phyloP scores from a whole-genome alignment of 2,113 vertebrate species.

The Nanorana parkeri region DNA sequence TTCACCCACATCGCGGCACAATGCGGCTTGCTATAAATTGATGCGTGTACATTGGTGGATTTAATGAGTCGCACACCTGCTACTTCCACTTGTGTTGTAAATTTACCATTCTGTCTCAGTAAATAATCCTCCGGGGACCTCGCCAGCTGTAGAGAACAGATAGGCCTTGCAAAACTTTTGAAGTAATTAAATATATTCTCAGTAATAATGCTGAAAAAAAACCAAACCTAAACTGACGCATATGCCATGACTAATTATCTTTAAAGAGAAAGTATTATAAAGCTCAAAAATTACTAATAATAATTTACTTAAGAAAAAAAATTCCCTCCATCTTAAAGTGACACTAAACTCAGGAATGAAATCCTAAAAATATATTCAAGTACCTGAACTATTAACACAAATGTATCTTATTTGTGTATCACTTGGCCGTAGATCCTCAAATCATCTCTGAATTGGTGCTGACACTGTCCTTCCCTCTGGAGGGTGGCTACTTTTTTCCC shows the following conservation, averaged over 20 bases:
- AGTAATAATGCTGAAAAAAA: neutral
- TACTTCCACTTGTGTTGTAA: neutral
- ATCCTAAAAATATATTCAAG: too few relatives aligned
- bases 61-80: constrained; percentile 39
- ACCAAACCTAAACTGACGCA: neutral
- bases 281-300: too few relatives aligned
- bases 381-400: too few relatives aligned
- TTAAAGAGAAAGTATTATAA: neutral
- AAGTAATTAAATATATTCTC: constrained; percentile 18
- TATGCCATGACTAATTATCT: neutral
- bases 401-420: too few relatives aligned
- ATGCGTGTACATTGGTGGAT: constrained; percentile 15
- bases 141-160: constrained; percentile 23
- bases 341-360: too few relatives aligned
- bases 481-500: too few relatives aligned
- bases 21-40: constrained; percentile 16
- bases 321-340: too few relatives aligned
- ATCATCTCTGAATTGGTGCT: too few relatives aligned
- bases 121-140: constrained; percentile 9
- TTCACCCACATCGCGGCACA: constrained; percentile 18
- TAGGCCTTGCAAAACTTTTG: neutral
- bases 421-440: too few relatives aligned
- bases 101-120: constrained; percentile 7
- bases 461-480: too few relatives aligned
- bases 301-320: too few relatives aligned